These are phyloP conservation scores for Alloscopus bannaensis DNA, from an alignment of 2,888 invertebrate genomes.

Conservation along the genomic window DNA sequence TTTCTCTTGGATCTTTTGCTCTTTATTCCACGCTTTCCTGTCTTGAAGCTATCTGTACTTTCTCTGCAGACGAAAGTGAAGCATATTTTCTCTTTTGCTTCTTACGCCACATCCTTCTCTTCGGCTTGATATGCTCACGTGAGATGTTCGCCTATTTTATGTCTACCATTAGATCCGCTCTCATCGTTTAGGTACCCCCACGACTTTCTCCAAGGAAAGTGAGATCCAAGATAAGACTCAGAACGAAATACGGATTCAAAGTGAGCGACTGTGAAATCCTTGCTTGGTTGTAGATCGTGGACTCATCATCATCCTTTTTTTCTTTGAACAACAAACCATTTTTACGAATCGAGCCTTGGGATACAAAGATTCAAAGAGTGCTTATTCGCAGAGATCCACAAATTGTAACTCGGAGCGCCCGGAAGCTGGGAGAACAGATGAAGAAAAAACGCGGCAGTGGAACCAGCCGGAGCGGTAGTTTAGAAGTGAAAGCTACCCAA, in stretches of 20 bases:
- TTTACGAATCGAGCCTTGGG: too few species aligned
- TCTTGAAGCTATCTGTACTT: neutral
- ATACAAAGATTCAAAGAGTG: too few species aligned
- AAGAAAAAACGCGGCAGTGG: neutral
- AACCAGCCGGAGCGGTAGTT: slow-evolving; percentile 1
- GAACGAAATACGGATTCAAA: neutral
- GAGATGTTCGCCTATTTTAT: slow-evolving; percentile 9
- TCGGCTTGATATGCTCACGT: neutral
- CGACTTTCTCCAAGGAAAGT: neutral
- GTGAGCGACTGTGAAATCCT: slow-evolving; percentile 20
- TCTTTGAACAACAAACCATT: slow-evolving; percentile 28
- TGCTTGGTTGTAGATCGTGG: slow-evolving; percentile 19
- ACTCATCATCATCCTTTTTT: slow-evolving; percentile 37
- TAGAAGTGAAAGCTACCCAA: slow-evolving; percentile 17
- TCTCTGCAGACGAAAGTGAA: slow-evolving; percentile 10
- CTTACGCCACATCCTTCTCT: neutral
- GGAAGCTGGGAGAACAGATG: slow-evolving; percentile 6
- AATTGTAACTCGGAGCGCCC: slow-evolving; percentile 21
- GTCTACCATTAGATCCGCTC: slow-evolving; percentile 4
- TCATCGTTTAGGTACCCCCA: neutral
- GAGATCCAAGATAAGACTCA: slow-evolving; percentile 26
- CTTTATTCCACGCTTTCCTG: neutral
- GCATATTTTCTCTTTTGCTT: slow-evolving; percentile 14
- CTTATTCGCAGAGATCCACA: too few species aligned
- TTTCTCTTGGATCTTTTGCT: slow-evolving; percentile 1